Conservation (phyloP, 2,888 invertebrate genomes). For the Busseola fusca region DNA sequence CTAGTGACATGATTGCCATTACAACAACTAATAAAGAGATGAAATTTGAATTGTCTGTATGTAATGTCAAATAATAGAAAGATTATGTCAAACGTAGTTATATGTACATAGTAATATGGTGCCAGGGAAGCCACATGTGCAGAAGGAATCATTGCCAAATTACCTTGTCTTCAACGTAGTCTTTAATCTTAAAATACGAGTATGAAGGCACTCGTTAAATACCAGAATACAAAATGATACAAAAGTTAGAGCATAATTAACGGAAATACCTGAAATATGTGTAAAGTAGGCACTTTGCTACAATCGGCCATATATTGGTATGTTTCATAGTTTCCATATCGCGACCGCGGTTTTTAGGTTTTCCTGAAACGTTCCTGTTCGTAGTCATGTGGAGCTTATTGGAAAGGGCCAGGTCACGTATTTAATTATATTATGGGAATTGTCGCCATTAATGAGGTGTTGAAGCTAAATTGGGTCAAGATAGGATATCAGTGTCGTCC, state of each 20-base stretch:
- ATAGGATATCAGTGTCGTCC: background rate
- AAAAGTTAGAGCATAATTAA: conserved; percentile 16
- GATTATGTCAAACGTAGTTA: no score
- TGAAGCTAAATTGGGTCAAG: background rate
- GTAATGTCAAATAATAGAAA: no score
- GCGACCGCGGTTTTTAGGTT: conserved; percentile 3
- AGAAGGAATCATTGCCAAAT: no score
- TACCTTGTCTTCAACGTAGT: no score
- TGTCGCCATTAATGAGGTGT: background rate
- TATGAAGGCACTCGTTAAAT: background rate
- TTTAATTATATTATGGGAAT: background rate
- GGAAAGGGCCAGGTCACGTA: background rate
- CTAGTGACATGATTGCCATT: no score
- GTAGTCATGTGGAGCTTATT: background rate
- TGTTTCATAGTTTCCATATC: conserved; percentile 8
- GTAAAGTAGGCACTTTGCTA: background rate
- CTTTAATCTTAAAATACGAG: no score
- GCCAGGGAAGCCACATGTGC: no score
- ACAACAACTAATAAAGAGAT: no score
- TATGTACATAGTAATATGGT: no score
- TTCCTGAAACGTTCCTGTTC: conserved; percentile 7
- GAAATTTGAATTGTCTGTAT: no score
- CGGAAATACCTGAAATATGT: conserved; percentile 27
- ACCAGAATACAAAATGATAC: conserved; percentile 1
- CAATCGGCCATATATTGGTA: background rate